These are phyloP conservation scores for Atherinomorus stipes DNA, from an alignment of 2,113 vertebrate species.

Conservation along the genomic window DNA sequence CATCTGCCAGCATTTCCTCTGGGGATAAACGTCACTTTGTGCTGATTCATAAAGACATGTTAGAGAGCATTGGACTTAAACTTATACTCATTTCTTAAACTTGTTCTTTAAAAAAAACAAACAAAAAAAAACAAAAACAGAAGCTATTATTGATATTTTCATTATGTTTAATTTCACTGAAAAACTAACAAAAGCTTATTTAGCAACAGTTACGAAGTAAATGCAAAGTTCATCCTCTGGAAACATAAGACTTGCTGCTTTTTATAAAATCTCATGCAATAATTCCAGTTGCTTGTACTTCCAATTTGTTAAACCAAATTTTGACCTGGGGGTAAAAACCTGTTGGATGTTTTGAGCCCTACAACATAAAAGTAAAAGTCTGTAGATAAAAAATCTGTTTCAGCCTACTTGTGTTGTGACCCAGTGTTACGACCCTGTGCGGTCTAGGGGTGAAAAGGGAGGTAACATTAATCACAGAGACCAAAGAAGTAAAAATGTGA, in stretches of 20 bases:
- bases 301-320: neutral
- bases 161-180: neutral
- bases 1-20: slow-evolving; percentile 50
- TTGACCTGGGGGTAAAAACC: no score
- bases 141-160: neutral
- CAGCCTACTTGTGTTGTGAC: neutral
- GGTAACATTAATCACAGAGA: no score
- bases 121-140: no score
- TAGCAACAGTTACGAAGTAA: neutral
- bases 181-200: neutral
- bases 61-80: neutral
- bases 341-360: no score
- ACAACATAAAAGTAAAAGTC: no score
- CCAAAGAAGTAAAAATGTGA: no score
- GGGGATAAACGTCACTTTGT: slow-evolving; percentile 34
- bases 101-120: no score
- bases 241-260: slow-evolving; percentile 1
- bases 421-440: neutral
- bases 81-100: no score
- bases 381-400: neutral
- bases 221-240: neutral
- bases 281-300: neutral
- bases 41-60: slow-evolving; percentile 29
- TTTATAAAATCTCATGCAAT: neutral
- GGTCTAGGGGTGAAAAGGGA: no score